A percentile compares a stretch with the other conserved stretches of the same genome.
Conservation (phyloP, 2,888 invertebrate species). For the Trissolcus japonicus region DNA sequence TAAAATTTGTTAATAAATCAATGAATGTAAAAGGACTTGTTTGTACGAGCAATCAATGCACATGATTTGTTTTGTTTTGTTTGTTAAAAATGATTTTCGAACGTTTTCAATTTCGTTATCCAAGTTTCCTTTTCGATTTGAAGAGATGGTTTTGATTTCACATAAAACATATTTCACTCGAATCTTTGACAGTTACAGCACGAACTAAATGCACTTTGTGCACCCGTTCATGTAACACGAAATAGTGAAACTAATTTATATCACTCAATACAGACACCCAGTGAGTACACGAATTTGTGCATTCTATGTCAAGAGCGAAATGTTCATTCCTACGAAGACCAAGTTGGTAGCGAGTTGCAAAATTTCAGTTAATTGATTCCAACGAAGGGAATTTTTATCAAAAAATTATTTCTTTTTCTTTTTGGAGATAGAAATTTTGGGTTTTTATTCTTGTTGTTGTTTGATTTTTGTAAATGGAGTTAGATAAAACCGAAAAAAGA, state of each 20-base stretch:
- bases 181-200: not conserved
- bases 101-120: not conserved
- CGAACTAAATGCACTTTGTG: not conserved
- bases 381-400: not conserved
- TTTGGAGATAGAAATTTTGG: not conserved
- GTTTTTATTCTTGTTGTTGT: not conserved
- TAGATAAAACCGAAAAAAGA: slow-evolving; percentile 8
- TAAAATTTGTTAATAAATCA: slow-evolving; percentile 33
- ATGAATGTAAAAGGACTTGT: slow-evolving; percentile 3
- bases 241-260: not conserved
- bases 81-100: too few species aligned
- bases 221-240: not conserved
- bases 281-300: not conserved
- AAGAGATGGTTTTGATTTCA: not conserved
- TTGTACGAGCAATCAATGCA: too few species aligned
- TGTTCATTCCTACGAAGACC: not conserved
- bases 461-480: not conserved
- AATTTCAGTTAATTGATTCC: not conserved
- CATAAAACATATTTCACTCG: too few species aligned
- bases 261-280: slow-evolving; percentile 2
- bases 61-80: too few species aligned
- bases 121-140: not conserved
- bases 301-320: not conserved
- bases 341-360: too few species aligned
- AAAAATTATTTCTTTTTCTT: not conserved